Evolutionary conservation across 2,888 invertebrate species (phyloP).

Genomic region (Ennomos erosarius): DNA sequence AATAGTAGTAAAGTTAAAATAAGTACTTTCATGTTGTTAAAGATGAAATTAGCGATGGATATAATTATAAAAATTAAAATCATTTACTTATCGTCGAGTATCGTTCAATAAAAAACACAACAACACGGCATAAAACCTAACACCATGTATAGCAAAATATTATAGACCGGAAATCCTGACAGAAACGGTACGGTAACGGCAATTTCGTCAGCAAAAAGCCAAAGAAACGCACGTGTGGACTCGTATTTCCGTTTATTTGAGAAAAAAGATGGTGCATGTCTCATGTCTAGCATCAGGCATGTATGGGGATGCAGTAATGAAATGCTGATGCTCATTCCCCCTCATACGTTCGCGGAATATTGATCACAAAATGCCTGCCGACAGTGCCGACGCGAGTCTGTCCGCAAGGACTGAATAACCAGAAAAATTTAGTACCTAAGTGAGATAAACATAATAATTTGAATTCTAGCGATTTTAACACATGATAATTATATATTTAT

Average conservation of each 20-base stretch:
- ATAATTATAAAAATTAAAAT: too few relatives aligned
- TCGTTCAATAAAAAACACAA: constrained; percentile 12
- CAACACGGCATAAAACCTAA: constrained; percentile 19
- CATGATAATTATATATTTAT: too few relatives aligned
- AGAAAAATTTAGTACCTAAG: constrained; percentile 1
- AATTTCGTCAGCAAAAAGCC: constrained; percentile 38
- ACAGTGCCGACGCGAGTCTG: constrained; percentile 8
- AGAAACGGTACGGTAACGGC: constrained; percentile 30
- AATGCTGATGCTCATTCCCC: constrained; percentile 69
- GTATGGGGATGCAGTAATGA: constrained; percentile 70
- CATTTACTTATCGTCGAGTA: constrained; percentile 29
- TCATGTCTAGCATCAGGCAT: constrained; percentile 39
- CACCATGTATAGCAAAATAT: constrained; percentile 32
- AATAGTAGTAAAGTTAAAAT: too few relatives aligned
- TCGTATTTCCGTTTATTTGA: constrained; percentile 38
- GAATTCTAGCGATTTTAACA: too few relatives aligned
- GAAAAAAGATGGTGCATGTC: constrained; percentile 38
- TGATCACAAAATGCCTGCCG: constrained; percentile 61
- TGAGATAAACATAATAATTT: too few relatives aligned
- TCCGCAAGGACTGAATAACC: constrained; percentile 9
- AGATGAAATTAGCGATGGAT: too few relatives aligned
- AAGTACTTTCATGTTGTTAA: too few relatives aligned
- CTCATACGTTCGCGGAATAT: constrained; percentile 69
- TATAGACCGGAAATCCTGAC: constrained; percentile 34
- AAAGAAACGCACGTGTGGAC: constrained; percentile 39